These are phyloP conservation scores for Helicoverpa zea DNA, from an alignment of 1,140 invertebrate species.

Conservation along the genomic window DNA sequence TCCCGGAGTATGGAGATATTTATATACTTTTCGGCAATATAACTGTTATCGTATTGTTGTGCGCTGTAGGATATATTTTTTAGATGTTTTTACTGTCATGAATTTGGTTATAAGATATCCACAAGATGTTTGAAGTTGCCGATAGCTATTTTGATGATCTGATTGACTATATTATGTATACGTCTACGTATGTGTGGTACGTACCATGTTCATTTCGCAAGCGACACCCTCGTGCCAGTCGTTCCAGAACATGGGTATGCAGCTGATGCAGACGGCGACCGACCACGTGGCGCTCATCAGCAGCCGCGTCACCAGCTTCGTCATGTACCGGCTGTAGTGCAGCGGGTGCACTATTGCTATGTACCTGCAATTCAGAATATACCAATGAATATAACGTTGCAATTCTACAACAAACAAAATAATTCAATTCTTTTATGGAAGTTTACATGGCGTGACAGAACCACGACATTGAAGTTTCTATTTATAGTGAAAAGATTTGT, in stretches of 20 bases:
- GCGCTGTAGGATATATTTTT: not conserved
- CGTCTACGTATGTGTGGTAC: not conserved
- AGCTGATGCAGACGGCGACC: constrained; percentile 88
- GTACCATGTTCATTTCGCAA: constrained; percentile 88
- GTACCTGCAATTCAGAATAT: constrained; percentile 81
- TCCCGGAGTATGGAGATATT: not conserved
- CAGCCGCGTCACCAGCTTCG: constrained; percentile 87
- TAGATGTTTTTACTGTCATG: not conserved
- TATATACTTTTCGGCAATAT: not conserved
- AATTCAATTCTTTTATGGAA: not conserved
- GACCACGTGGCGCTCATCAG: constrained; percentile 90
- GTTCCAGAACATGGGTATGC: constrained; percentile 91
- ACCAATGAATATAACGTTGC: not conserved
- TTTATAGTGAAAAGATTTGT: constrained; percentile 22
- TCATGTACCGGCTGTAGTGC: constrained; percentile 91
- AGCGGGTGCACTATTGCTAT: constrained; percentile 94
- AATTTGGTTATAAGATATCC: not conserved
- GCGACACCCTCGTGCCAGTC: constrained; percentile 87
- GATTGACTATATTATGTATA: not conserved
- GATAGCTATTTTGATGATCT: too few species aligned
- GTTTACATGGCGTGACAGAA: constrained; percentile 30
- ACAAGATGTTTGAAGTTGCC: not conserved
- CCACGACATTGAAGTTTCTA: constrained; percentile 27
- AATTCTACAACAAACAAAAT: not conserved
- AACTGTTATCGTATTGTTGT: too few species aligned